Base-by-base conservation (phyloP, 2,113 vertebrate species). In the Gymnogyps californianus region DNA sequence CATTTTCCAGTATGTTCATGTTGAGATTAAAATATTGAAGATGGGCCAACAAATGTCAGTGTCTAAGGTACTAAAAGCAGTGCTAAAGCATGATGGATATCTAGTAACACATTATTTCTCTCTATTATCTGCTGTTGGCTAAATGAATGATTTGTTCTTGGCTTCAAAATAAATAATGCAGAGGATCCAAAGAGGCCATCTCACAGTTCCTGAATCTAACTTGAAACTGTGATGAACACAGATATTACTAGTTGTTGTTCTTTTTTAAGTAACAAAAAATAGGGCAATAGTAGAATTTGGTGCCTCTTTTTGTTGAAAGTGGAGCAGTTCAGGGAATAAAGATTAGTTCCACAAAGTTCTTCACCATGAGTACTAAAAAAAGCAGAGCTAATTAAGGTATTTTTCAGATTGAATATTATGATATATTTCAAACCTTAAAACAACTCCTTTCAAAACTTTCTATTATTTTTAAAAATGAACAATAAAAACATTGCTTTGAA, bases 101-200 rank as follows among this genome's bases (percentile, higher is more conserved):
- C 74, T 82, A 87, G 83, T 92, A 95, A 93, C 89, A 79, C 14
- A 0, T 93, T 95, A 93, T 94, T 96, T 69, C 81, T 93, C 55
- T 84, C 83, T 95, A 95, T 96, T 97, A 94, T 92, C 72, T 95
- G 74, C 81, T 92, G 25, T 91, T 96, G 82, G 85, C 58, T 95
- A 29, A 46, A 83, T 96, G 95, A 94, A 49, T 93, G 96, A 96
- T 92, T 96, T 95, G 81, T 91, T 97, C 87, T 97, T 97, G 96
- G 96, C 93, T 95, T 94, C 57, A 72, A 89, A 82, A 85, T 95
- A 91, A 85, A 90, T 96, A 97, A 94, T 86, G 67, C 85, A 94
- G 85, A 90, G 75, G 55, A 94, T 65, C 79, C 85, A 76, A 95
- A 91, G 84, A 96, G 95, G 87, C 95, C 66, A 96, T 83, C 74